Base-by-base conservation (phyloP, 64 coral and sea anemone genomes). In the Montipora sp. region DNA sequence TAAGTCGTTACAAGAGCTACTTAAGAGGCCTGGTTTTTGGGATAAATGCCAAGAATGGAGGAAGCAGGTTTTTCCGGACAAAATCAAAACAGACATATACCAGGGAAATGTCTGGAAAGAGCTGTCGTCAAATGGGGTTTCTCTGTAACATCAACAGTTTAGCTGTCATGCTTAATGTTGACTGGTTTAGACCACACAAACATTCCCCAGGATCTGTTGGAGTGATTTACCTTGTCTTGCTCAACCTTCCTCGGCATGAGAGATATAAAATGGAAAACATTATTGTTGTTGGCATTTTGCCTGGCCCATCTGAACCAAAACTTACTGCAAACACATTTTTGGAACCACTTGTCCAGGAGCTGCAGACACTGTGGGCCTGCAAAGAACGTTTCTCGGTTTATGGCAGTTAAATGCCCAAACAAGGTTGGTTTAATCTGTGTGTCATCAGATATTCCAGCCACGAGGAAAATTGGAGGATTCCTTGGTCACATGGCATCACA, bases 121-220 rank as follows among this genome's bases (percentile, higher is more conserved):
- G 22, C 75, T 77, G 51, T 76, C 70, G 36, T 75, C 49, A 7
- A 60, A 16, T 75, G 87, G 27, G 73, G 14, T 87, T 92, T 69
- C 47, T 85, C 2, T 47, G 14, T 12, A 12, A 63, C 60, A 15
- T 71, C 19, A 88, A 93, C 61, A 88, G 83, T 58, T 66, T 93
- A 4, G 75, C 91, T 78, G 16, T 92, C 27, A 78, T 83, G 74
- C 77, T 92, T 19, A 92, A 92, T 79, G 83, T 92, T 18, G 90
- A 92, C 80, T 92, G 90, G 90, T 92, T 92, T 66, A 73, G 75
- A 51, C 90, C 90, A 84, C 90, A 92, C 53, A 92, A 92, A 3
- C 90, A 87, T 27, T 86, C 73, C 2, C 81, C 82, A 15, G 60
- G 89, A 36, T 81, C 89, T 65, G 60, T 90, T 80, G 89, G 89